Base-by-base conservation (phyloP, 1,140 invertebrate genomes). In the Dendrolimus punctatus region DNA sequence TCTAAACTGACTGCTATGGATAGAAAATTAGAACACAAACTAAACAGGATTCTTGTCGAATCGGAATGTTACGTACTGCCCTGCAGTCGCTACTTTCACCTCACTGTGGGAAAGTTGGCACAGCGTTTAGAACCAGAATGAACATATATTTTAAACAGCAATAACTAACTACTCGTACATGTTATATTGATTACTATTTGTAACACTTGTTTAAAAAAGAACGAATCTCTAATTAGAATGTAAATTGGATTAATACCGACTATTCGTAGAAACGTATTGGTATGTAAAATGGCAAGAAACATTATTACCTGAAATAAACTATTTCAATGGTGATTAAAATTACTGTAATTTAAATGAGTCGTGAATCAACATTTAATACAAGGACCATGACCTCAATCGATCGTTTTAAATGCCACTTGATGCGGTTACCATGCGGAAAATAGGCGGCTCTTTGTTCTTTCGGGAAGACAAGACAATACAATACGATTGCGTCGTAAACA, bases 341-440 rank as follows among this genome's bases (percentile, higher is more conserved):
- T 56, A 40, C 23, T 23, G 23, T 64, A 60, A 65, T 65, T 55
- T 57, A 64, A 64, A 66, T 57, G 54, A 36, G 51, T 51, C 45
- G 43, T 51, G 47, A 57, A 51, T 51, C 51, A 53, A 49, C 55
- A 53, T 57, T 59, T 49, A 61, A 66, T 61, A 64, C 54, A 59
- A 55, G 51, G 57, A 70, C 61, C 59, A 65, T 53, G 77, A 79
- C 77, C 79, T 82, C 74, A 71, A 73, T 78, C 71, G 73, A 77
- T 74, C 71, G 71, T 54, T 73, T 23, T 76, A 85, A 85, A 85
- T 85, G 81, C 80, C 81, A 82, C 73, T 82, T 71, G 75, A 63
- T 68, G 64, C 56, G 57, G 77, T 84, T 79, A 67, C 72, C 65
- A 79, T 62, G 73, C 77, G 79, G 79, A 81, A 82, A 64, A 60